phyloP scores from a whole-genome alignment of 2,888 invertebrate species.

The Amphiduros pacificus region DNA sequence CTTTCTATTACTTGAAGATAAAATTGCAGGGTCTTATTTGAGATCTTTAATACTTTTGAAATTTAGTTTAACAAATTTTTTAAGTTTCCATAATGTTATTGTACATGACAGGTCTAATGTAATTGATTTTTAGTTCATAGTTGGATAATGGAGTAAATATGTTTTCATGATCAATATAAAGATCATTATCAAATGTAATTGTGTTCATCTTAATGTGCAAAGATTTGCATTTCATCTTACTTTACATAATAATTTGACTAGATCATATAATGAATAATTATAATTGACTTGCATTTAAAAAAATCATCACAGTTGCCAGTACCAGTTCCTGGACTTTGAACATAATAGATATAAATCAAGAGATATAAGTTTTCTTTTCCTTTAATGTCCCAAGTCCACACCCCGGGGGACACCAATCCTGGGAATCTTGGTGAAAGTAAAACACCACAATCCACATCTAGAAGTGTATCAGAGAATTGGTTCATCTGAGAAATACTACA shows the following conservation, averaged over 20 bases:
- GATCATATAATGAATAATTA: neutral
- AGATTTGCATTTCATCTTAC: too few relatives aligned
- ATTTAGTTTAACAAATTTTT: too few relatives aligned
- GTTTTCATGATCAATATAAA: too few relatives aligned
- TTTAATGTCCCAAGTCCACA: conserved; percentile 27
- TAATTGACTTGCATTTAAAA: conserved; percentile 13
- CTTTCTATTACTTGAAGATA: conserved; percentile 8
- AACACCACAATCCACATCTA: conserved; percentile 24
- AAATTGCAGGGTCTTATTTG: neutral
- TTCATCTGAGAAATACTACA: too few relatives aligned
- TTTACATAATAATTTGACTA: too few relatives aligned
- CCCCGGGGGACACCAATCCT: conserved; percentile 20
- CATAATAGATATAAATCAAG: conserved; percentile 22
- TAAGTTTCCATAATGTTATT: too few relatives aligned
- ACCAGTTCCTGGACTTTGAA: conserved; percentile 22
- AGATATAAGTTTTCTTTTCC: conserved; percentile 12
- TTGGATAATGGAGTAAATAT: too few relatives aligned
- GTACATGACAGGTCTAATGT: too few relatives aligned
- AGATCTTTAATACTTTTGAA: neutral
- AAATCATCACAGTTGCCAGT: neutral
- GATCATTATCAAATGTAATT: too few relatives aligned
- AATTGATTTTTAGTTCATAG: too few relatives aligned
- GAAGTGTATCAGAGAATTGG: conserved; percentile 3
- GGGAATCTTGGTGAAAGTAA: conserved; percentile 30
- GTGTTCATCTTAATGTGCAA: too few relatives aligned